Conservation (phyloP, 2,888 invertebrate genomes). For the Margaritifera margaritifera region DNA sequence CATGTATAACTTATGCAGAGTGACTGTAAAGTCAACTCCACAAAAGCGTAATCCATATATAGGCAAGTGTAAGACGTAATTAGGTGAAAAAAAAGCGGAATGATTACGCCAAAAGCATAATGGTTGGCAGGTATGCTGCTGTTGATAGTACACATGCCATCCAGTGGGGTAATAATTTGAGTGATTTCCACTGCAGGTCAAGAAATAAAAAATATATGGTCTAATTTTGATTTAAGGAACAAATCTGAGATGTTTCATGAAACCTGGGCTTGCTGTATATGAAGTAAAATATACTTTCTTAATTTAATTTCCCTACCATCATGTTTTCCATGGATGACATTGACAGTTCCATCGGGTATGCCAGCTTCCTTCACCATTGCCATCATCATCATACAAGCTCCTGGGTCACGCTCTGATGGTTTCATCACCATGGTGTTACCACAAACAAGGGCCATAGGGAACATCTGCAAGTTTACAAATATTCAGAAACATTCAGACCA, state of each 20-base stretch:
- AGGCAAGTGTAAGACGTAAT: too few relatives aligned
- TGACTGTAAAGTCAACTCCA: too few relatives aligned
- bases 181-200: too few relatives aligned
- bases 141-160: too few relatives aligned
- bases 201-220: too few relatives aligned
- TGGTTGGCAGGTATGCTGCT: too few relatives aligned
- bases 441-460: slow-evolving; percentile 82
- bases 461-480: slow-evolving; percentile 74
- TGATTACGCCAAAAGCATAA: too few relatives aligned
- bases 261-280: not conserved
- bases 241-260: not conserved
- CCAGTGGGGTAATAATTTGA: too few relatives aligned
- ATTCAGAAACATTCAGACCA: not conserved
- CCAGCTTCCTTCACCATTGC: slow-evolving; percentile 94
- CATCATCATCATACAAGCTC: slow-evolving; percentile 95
- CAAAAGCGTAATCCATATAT: too few relatives aligned
- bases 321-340: slow-evolving; percentile 95
- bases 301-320: slow-evolving; percentile 74
- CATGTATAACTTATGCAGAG: too few relatives aligned
- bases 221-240: not conserved
- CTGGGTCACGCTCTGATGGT: slow-evolving; percentile 98
- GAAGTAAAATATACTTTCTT: not conserved
- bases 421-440: slow-evolving; percentile 96
- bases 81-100: too few relatives aligned
- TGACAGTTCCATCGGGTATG: slow-evolving; percentile 95